Evolutionary conservation across 2,113 vertebrate genomes (phyloP).

Genomic region (Cryptomyrus ogoouensis): DNA sequence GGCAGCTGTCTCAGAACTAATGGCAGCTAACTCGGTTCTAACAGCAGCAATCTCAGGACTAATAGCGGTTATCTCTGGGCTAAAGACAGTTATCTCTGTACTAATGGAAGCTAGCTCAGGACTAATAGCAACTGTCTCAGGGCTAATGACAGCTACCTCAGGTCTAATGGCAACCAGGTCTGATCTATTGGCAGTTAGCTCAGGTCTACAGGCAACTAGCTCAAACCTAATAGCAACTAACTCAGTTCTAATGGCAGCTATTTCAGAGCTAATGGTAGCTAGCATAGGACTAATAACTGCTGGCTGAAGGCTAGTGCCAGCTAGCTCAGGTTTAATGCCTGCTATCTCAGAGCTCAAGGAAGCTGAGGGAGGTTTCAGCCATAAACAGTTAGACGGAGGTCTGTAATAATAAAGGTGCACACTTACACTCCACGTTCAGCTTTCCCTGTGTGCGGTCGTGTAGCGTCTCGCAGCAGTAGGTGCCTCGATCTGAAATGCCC

Average conservation of each 20-base stretch:
- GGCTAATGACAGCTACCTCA: too few relatives aligned
- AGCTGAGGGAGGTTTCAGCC: background rate
- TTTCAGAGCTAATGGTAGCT: too few relatives aligned
- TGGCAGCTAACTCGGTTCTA: background rate
- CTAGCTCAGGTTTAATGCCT: background rate
- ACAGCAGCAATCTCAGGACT: too few relatives aligned
- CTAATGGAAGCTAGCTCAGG: background rate
- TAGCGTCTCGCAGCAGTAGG: conserved; percentile 84
- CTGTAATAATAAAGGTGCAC: background rate
- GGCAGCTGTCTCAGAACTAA: background rate
- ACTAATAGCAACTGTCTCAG: too few relatives aligned
- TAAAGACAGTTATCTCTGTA: background rate
- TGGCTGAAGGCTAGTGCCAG: background rate
- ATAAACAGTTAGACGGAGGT: background rate
- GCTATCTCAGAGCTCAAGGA: background rate
- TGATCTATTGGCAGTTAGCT: background rate
- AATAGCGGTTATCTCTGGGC: too few relatives aligned
- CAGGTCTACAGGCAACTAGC: background rate
- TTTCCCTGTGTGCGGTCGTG: conserved; percentile 84
- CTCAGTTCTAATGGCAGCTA: background rate
- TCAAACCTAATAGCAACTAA: background rate
- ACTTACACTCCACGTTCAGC: conserved; percentile 85
- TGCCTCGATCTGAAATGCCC: conserved; percentile 69
- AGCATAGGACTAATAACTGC: background rate
- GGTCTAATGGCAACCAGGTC: too few relatives aligned